Evolutionary conservation across 1,140 invertebrate species (phyloP).

Genomic region (Helicoverpa armigera): DNA sequence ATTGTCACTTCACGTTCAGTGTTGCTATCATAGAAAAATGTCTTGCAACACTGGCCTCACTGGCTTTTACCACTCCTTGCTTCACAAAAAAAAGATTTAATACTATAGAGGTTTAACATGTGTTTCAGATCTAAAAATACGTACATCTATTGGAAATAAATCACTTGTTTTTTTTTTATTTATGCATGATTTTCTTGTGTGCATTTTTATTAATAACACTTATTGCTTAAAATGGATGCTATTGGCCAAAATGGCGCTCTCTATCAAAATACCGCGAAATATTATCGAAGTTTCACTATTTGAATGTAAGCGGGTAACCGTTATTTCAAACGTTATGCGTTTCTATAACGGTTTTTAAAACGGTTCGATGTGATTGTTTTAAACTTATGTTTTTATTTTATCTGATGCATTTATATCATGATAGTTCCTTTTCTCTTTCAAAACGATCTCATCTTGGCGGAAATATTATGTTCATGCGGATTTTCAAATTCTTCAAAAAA

Average conservation of each 20-base stretch:
- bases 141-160: constrained; percentile 38
- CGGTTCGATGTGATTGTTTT: constrained; percentile 30
- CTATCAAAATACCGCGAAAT: constrained; percentile 22
- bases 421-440: constrained; percentile 16
- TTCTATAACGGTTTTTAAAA: neutral
- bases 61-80: constrained; percentile 31
- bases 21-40: constrained; percentile 37
- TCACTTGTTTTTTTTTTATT: constrained; percentile 3
- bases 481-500: too few relatives aligned
- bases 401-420: constrained; percentile 49
- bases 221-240: constrained; percentile 6
- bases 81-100: constrained; percentile 25
- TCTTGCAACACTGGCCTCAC: constrained; percentile 33
- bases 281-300: constrained; percentile 9
- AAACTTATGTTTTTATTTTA: constrained; percentile 23
- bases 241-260: constrained; percentile 37
- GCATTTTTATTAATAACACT: constrained; percentile 32
- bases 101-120: constrained; percentile 26
- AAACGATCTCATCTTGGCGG: neutral
- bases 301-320: neutral
- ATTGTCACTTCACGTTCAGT: constrained; percentile 40
- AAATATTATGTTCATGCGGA: too few relatives aligned
- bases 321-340: constrained; percentile 25
- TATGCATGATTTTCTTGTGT: constrained; percentile 12
- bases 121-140: constrained; percentile 41